A percentile compares a stretch with the other conserved stretches of the same genome.
These are phyloP conservation scores for Ligdia adustata DNA, from an alignment of 2,888 invertebrate genomes.

Conservation along the genomic window DNA sequence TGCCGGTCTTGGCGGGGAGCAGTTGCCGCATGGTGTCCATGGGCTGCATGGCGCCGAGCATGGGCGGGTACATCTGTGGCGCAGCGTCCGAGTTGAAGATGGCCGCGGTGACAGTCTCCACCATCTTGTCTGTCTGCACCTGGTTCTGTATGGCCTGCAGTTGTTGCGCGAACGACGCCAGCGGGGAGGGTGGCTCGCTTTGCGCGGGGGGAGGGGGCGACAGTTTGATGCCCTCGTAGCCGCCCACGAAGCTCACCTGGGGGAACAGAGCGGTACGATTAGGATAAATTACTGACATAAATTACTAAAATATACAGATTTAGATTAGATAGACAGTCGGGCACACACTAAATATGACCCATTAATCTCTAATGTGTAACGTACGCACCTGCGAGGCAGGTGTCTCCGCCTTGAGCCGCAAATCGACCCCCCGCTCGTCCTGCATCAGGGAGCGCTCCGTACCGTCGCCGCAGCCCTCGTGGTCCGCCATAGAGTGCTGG, in stretches of 20 bases:
- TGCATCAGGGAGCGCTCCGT: slow-evolving; percentile 41
- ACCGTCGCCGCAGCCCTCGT: slow-evolving; percentile 61
- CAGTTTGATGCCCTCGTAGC: slow-evolving; percentile 81
- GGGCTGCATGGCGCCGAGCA: slow-evolving; percentile 49
- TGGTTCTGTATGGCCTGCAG: slow-evolving; percentile 78
- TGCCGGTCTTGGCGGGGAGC: slow-evolving; percentile 55
- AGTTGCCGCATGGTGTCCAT: slow-evolving; percentile 65
- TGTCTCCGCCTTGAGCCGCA: slow-evolving; percentile 87
- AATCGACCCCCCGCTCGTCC: slow-evolving; percentile 84
- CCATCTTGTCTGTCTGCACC: slow-evolving; percentile 81
- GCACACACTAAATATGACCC: too few species aligned
- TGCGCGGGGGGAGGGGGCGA: slow-evolving; percentile 73
- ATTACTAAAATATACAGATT: too few species aligned
- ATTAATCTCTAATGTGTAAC: too few species aligned
- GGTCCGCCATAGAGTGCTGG: slow-evolving; percentile 83
- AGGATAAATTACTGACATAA: neutral
- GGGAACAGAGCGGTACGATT: slow-evolving; percentile 14
- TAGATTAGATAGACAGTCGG: too few species aligned
- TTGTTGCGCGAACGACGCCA: slow-evolving; percentile 73
- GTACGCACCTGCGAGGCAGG: slow-evolving; percentile 52
- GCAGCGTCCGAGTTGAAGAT: slow-evolving; percentile 74
- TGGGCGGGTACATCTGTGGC: slow-evolving; percentile 65
- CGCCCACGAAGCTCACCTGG: slow-evolving; percentile 63
- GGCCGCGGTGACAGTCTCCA: slow-evolving; percentile 78
- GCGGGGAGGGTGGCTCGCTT: slow-evolving; percentile 65